Conservation (phyloP, 2,888 invertebrate genomes). For the Callyntrura sp. region DNA sequence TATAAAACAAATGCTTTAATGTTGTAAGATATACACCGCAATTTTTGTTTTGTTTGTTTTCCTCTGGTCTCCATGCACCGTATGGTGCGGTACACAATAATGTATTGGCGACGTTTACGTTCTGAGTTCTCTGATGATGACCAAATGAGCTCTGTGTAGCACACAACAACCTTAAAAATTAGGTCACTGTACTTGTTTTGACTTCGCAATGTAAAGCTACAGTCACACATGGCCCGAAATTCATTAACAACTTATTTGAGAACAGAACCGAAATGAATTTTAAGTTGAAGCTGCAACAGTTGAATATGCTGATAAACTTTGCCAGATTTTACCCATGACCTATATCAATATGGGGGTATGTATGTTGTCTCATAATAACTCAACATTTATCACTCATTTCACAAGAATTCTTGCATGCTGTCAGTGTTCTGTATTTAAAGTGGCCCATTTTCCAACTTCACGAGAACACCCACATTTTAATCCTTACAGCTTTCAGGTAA, state of each 20-base stretch:
- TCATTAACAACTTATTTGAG: neutral
- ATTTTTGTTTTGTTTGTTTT: neutral
- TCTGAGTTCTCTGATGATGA: neutral
- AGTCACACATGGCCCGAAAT: neutral
- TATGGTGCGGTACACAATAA: neutral
- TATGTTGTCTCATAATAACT: no score
- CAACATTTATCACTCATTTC: no score
- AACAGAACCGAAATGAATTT: neutral
- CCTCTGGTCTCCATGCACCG: neutral
- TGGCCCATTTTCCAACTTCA: no score
- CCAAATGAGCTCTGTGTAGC: neutral
- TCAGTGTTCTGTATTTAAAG: no score
- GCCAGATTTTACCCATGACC: neutral
- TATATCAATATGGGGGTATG: neutral
- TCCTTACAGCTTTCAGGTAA: no score
- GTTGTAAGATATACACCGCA: no score
- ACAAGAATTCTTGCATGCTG: no score
- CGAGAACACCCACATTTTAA: no score
- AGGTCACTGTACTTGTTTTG: neutral
- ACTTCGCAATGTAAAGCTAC: neutral
- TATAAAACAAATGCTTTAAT: no score
- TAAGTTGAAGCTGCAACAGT: neutral
- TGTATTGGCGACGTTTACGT: neutral
- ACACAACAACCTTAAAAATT: constrained; percentile 25
- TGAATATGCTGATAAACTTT: neutral